Evolutionary conservation across 2,797 vertebrate genomes (phyloP).

Genomic region (Perodicticus potto): DNA sequence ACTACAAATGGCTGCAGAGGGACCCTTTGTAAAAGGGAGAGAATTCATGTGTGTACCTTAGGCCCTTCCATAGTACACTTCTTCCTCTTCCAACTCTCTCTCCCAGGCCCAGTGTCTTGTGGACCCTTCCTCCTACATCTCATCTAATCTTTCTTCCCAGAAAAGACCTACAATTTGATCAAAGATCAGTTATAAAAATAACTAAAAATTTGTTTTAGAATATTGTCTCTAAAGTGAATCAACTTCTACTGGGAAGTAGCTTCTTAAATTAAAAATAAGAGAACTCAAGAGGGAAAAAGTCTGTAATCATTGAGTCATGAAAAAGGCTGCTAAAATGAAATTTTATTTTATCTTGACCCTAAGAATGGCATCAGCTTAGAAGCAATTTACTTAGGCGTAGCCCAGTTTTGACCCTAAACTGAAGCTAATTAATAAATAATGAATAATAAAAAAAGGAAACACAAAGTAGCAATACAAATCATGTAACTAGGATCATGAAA

Average conservation of each 20-base stretch:
- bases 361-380: not conserved
- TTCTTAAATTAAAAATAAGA: not conserved
- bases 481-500: not conserved
- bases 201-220: not conserved
- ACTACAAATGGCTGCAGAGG: not conserved
- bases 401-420: not conserved
- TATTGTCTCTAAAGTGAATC: not conserved
- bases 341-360: not conserved
- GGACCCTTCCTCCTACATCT: not conserved
- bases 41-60: not conserved
- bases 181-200: not conserved
- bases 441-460: not conserved
- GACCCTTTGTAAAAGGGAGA: not conserved
- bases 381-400: not conserved
- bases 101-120: too few relatives aligned
- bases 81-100: not conserved
- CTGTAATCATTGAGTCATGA: not conserved
- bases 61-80: not conserved
- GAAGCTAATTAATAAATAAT: not conserved
- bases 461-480: not conserved
- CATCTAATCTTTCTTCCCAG: not conserved
- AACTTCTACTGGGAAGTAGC: not conserved
- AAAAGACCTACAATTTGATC: not conserved
- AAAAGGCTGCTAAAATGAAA: not conserved
- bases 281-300: not conserved